These are phyloP conservation scores for Zosterops borbonicus DNA, from an alignment of 2,113 vertebrate species.

Conservation along the genomic window DNA sequence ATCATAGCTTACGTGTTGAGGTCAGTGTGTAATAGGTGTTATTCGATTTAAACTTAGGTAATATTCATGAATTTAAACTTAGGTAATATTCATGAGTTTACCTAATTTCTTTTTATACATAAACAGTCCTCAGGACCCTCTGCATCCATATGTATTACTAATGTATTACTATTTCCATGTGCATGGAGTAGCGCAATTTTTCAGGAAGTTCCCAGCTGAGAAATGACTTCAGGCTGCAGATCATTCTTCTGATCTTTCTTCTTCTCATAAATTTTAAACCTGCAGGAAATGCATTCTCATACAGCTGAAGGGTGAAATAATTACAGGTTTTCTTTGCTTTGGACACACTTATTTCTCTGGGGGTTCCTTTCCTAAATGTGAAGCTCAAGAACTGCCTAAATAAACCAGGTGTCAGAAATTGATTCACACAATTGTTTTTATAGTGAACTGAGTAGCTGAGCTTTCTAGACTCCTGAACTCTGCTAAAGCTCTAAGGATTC, in stretches of 20 bases:
- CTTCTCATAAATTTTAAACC: slow-evolving; percentile 51
- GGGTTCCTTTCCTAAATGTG: not conserved
- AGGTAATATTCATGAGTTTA: not conserved
- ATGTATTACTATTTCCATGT: not conserved
- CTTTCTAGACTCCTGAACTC: slow-evolving; percentile 24
- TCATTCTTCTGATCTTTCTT: slow-evolving; percentile 34
- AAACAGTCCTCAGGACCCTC: not conserved
- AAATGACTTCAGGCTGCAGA: slow-evolving; percentile 21
- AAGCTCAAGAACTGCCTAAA: not conserved
- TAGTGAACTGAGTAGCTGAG: not conserved
- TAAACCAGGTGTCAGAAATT: slow-evolving; percentile 35
- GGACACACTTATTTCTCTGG: slow-evolving; percentile 30
- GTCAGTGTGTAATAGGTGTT: not conserved
- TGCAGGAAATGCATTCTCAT: slow-evolving; percentile 38
- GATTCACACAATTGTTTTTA: not conserved
- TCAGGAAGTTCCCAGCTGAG: slow-evolving; percentile 39
- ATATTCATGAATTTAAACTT: not conserved
- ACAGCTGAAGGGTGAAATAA: slow-evolving; percentile 38
- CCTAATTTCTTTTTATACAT: not conserved
- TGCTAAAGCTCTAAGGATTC: slow-evolving; percentile 34
- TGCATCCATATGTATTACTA: not conserved
- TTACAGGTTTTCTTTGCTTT: slow-evolving; percentile 45
- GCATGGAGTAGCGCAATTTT: not conserved
- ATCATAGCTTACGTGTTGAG: not conserved
- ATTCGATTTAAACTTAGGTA: not conserved